phyloP scores from a whole-genome alignment of 2,113 vertebrate genomes.

The Toxotes chatareus region DNA sequence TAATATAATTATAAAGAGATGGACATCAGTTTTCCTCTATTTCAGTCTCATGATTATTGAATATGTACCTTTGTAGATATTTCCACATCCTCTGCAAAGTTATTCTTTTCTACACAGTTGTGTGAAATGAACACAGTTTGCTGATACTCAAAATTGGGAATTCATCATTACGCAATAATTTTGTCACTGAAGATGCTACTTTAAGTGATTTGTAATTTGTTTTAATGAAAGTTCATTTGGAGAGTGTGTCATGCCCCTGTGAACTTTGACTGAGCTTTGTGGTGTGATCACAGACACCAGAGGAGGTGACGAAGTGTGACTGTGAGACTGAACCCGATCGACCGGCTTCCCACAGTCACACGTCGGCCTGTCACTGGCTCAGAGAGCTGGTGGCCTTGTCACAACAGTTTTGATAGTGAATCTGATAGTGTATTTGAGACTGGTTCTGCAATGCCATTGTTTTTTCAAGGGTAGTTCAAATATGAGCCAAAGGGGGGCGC shows the following conservation, averaged over 20 bases:
- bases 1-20: background rate
- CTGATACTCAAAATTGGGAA: background rate
- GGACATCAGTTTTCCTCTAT: background rate
- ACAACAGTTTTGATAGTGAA: background rate
- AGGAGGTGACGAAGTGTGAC: constrained; percentile 71
- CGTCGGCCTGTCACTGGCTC: constrained; percentile 20
- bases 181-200: background rate
- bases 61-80: background rate
- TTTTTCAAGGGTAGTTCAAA: background rate
- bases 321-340: background rate
- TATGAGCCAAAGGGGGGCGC: constrained; percentile 17
- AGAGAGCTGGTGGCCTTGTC: background rate
- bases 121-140: background rate
- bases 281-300: constrained; percentile 70
- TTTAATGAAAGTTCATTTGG: background rate
- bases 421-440: background rate
- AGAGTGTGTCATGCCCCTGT: constrained; percentile 15
- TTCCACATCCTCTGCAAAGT: background rate
- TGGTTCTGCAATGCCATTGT: no score
- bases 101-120: background rate
- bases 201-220: background rate
- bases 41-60: background rate
- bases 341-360: constrained; percentile 68
- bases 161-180: background rate
- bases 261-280: constrained; percentile 40